Percentiles rank a stretch among this genome's conserved stretches.
Conservation (phyloP, 1,140 invertebrate genomes). For the Telenomus remus region DNA sequence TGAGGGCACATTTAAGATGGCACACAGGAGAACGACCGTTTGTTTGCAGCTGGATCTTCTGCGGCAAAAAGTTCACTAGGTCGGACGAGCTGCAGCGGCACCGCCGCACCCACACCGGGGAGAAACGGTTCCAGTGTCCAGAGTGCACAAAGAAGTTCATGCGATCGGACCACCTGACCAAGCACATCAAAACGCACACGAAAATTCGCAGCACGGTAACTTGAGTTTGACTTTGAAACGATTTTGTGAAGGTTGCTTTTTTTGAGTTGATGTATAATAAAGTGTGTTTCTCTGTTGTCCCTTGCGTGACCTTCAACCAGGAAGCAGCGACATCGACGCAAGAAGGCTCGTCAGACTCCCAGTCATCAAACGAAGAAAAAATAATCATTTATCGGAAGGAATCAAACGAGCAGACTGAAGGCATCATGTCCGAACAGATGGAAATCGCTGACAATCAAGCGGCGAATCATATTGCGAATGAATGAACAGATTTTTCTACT, state of each 20-base stretch:
- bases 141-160: conserved; percentile 94
- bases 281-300: conserved; percentile 19
- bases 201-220: conserved; percentile 83
- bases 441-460: conserved; percentile 66
- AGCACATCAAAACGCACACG: conserved; percentile 95
- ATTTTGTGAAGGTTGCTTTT: background rate
- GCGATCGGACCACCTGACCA: conserved; percentile 94
- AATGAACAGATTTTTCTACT: conserved; percentile 62
- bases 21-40: conserved; percentile 97
- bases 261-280: too few species aligned
- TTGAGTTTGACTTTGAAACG: conserved; percentile 7
- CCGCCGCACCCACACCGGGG: conserved; percentile 95
- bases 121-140: conserved; percentile 94
- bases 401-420: conserved; percentile 64
- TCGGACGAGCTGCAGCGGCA: conserved; percentile 96
- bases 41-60: conserved; percentile 97
- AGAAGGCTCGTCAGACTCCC: conserved; percentile 78
- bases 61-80: conserved; percentile 97
- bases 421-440: conserved; percentile 65
- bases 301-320: conserved; percentile 62
- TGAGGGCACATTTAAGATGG: conserved; percentile 95
- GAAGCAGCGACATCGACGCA: conserved; percentile 79
- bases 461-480: conserved; percentile 69
- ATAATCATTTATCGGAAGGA: conserved; percentile 80
- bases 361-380: conserved; percentile 80